Conservation (phyloP, 2,113 vertebrate species). For the Muntiacus muntjak region DNA sequence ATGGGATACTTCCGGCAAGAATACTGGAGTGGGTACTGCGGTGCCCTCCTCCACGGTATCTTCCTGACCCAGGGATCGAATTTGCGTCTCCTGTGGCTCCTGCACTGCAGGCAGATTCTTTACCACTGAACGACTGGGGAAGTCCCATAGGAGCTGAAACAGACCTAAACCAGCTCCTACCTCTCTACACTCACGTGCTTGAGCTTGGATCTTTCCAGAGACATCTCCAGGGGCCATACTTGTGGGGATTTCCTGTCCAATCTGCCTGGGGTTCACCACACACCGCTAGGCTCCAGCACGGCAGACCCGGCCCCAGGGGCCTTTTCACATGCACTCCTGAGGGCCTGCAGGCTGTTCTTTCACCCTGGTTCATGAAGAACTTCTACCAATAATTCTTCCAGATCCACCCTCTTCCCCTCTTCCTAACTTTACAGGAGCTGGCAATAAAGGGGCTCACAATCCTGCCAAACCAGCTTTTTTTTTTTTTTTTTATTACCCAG, state of each 20-base stretch:
- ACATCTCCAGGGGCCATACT: not conserved
- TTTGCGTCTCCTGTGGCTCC: not conserved
- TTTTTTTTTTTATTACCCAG: not conserved
- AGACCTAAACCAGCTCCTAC: not conserved
- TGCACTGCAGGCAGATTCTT: not conserved
- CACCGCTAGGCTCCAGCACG: not conserved
- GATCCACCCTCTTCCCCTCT: not conserved
- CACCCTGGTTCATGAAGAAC: not conserved
- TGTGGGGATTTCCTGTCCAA: not conserved
- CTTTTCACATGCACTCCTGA: not conserved
- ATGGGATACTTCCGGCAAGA: not conserved
- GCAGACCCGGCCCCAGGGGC: accelerated
- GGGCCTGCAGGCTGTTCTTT: not conserved
- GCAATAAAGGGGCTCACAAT: not conserved
- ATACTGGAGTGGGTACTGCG: not conserved
- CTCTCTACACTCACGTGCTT: not conserved
- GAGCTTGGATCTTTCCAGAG: not conserved
- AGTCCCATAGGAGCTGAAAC: not conserved
- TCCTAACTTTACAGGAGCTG: not conserved
- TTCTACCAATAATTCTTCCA: not conserved
- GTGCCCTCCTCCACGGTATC: not conserved
- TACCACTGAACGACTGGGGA: not conserved
- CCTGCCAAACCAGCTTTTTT: not conserved
- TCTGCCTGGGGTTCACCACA: not conserved
- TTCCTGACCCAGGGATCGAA: not conserved